Base-by-base conservation (phyloP, 2,888 invertebrate species). In the Rhaphigaster nebulosa region DNA sequence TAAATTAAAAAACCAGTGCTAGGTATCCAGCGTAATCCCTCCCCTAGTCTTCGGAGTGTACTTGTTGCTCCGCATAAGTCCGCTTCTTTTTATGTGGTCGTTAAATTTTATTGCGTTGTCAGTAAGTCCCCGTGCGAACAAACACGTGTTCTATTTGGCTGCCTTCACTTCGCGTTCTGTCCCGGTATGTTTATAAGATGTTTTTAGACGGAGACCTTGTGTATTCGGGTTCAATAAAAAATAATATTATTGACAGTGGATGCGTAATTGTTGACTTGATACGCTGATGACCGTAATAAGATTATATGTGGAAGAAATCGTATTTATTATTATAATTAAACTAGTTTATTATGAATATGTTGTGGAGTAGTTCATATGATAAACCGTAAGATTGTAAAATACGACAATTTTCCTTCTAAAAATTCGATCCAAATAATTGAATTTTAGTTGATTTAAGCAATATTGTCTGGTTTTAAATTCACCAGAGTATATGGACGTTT, bases 131-230 rank as follows among this genome's bases (percentile, higher is more conserved):
- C 70, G 34, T 34, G 34, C 34, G 70, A 70, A 65, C 29, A 65
- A 65, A 70, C 34, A 70, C 70, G 70, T 70, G 70, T 70, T 56
- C 34, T 34, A 70, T 34, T 70, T 34, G 70, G 70, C 70, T 70
- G 18, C 34, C 18, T 34, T 29, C 70, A 6, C 34, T 20, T 70
- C 15, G 29, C 34, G 20, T 70, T 34, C 6, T 70, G 70, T 38
- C 34, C 34, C 34, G 5, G 70, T 34, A 34, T 70, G 34, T 70
- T 70, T 65, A 65, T 65, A 29, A 29, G 65, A 29, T 65, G 29
- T 29, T 65, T 70, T 38, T 18, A 34, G 34, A 34, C 34, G 70
- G 34, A 20, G 34, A 34, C 70, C 18, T 70, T 70, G 70, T 29
- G 18, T 34, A 34, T 38, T 34, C 65, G 29, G 15, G 4, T 29